A percentile compares a stretch with the other conserved stretches of the same genome.
Evolutionary conservation across 2,888 invertebrate genomes (phyloP).

Genomic region (Orchesella flavescens): DNA sequence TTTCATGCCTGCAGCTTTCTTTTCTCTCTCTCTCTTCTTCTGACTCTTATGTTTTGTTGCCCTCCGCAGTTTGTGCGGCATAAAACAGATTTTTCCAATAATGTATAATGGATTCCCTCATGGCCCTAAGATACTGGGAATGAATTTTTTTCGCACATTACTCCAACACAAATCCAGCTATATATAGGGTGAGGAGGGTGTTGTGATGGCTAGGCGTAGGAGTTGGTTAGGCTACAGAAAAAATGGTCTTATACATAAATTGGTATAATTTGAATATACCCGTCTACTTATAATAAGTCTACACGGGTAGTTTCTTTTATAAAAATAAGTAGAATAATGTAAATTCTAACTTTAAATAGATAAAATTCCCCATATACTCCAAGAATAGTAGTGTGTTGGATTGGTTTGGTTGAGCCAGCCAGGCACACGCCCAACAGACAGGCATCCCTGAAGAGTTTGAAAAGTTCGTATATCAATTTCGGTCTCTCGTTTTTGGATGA

Average conservation of each 20-base stretch:
- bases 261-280: neutral
- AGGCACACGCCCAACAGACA: conserved; percentile 45
- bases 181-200: neutral
- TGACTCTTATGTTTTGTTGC: neutral
- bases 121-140: conserved; percentile 13
- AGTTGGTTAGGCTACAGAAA: no score
- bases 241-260: neutral
- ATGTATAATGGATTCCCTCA: conserved; percentile 39
- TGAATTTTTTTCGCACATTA: conserved; percentile 15
- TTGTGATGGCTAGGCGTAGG: no score
- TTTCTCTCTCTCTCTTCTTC: conserved; percentile 12
- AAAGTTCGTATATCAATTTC: conserved; percentile 46
- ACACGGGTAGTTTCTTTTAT: neutral
- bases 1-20: conserved; percentile 57
- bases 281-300: no score
- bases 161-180: conserved; percentile 15
- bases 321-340: neutral
- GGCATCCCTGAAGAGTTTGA: conserved; percentile 39
- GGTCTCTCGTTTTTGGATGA: conserved; percentile 22
- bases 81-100: conserved; percentile 48
- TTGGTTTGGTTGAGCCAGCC: neutral
- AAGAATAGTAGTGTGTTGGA: neutral
- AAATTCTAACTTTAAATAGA: conserved; percentile 36
- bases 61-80: conserved; percentile 15
- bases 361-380: conserved; percentile 16